Conservation (phyloP, 2,888 invertebrate species). For the Ophraella communa region DNA sequence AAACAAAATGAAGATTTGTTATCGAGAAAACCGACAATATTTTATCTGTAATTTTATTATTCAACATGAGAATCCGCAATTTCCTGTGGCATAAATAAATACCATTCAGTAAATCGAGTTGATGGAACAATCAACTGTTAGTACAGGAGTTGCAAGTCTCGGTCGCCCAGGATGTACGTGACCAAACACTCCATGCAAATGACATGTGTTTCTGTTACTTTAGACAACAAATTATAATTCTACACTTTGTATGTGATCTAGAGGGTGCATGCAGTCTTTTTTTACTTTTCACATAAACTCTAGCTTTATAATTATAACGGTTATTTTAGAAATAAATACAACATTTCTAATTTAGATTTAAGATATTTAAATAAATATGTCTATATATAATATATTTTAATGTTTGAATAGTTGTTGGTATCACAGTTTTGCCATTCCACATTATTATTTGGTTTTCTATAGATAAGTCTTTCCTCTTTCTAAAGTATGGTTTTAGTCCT, state of each 20-base stretch:
- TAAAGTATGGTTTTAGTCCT: no score
- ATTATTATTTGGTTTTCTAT: no score
- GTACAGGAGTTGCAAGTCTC: conserved; percentile 9
- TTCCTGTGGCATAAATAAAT: conserved; percentile 1
- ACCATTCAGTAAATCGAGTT: conserved; percentile 8
- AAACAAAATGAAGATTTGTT: background rate
- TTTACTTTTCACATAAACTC: no score
- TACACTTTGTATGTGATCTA: background rate
- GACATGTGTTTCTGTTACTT: conserved; percentile 24
- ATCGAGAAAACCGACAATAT: background rate
- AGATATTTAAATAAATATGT: no score
- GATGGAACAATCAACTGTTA: conserved; percentile 17
- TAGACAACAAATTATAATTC: conserved; percentile 13
- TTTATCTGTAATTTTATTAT: background rate
- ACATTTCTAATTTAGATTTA: no score
- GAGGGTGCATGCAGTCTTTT: background rate
- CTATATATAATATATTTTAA: no score
- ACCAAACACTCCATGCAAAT: conserved; percentile 23
- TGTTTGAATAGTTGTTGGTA: no score
- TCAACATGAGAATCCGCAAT: background rate
- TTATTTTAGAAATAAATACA: no score
- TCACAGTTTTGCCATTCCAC: no score
- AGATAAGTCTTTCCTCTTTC: no score
- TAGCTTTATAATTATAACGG: no score
- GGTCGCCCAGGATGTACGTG: conserved; percentile 27